A percentile compares a stretch with the other conserved stretches of the same genome.
Conservation (phyloP, 2,797 vertebrate species). For the Carcharodon carcharias region DNA sequence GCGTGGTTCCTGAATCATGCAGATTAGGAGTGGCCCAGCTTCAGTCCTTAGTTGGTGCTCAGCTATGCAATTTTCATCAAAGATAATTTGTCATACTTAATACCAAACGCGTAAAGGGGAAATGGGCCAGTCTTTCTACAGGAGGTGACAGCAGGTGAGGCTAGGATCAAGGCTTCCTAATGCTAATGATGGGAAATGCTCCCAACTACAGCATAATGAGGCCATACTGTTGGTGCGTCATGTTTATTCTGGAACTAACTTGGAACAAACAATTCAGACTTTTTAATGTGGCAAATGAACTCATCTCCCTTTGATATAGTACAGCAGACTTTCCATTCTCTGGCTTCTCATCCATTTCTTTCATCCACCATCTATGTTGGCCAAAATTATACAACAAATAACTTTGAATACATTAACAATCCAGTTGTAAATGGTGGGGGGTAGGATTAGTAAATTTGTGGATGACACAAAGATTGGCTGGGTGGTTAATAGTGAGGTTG, state of each 20-base stretch:
- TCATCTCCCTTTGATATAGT: neutral
- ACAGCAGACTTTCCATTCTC: too few species aligned
- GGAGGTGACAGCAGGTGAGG: neutral
- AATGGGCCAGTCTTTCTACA: neutral
- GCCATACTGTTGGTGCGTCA: neutral
- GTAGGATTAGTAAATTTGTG: too few species aligned
- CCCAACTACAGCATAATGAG: neutral
- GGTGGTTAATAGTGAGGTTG: too few species aligned
- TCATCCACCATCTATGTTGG: too few species aligned
- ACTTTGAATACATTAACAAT: too few species aligned
- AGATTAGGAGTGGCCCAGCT: neutral
- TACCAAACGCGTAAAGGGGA: neutral
- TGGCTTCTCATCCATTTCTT: too few species aligned
- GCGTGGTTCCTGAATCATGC: too few species aligned
- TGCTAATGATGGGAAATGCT: neutral
- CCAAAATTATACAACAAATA: too few species aligned
- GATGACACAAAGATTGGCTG: too few species aligned
- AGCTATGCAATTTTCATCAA: neutral
- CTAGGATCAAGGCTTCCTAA: neutral
- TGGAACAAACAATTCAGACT: neutral
- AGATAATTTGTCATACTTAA: neutral
- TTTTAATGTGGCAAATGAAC: neutral
- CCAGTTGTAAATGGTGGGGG: too few species aligned
- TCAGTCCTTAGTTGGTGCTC: neutral
- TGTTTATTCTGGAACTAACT: neutral